These are phyloP conservation scores for Oxygymnocypris stewartii DNA, from an alignment of 2,113 vertebrate species.

Conservation along the genomic window DNA sequence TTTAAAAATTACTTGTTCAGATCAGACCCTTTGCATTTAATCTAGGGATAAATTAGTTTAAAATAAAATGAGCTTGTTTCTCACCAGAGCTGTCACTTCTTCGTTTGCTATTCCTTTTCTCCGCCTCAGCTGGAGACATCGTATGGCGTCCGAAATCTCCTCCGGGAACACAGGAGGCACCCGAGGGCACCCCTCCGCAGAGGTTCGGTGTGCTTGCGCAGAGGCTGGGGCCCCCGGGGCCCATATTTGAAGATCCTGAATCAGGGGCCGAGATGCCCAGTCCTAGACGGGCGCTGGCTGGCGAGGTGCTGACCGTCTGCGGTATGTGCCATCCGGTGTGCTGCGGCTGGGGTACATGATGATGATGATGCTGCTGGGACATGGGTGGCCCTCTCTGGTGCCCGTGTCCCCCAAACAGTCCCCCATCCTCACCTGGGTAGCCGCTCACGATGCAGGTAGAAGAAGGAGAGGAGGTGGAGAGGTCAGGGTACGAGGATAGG, in stretches of 20 bases:
- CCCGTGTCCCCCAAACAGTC: slow-evolving; percentile 89
- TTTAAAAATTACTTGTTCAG: neutral
- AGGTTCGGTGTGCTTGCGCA: slow-evolving; percentile 88
- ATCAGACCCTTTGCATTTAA: neutral
- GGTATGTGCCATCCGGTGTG: slow-evolving; percentile 91
- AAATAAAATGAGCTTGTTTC: slow-evolving; percentile 26
- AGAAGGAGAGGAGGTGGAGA: slow-evolving; percentile 82
- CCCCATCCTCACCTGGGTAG: slow-evolving; percentile 86
- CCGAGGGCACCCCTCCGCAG: slow-evolving; percentile 84
- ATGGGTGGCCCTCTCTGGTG: slow-evolving; percentile 76
- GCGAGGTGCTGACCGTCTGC: slow-evolving; percentile 80
- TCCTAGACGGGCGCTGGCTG: slow-evolving; percentile 76
- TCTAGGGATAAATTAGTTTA: neutral
- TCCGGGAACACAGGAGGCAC: slow-evolving; percentile 85
- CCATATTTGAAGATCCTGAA: slow-evolving; percentile 83
- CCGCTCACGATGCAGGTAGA: slow-evolving; percentile 91
- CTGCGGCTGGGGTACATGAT: slow-evolving; percentile 81
- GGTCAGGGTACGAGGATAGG: slow-evolving; percentile 91
- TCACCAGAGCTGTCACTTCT: slow-evolving; percentile 98
- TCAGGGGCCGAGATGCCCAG: slow-evolving; percentile 87
- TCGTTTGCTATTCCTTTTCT: slow-evolving; percentile 90
- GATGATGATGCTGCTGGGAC: slow-evolving; percentile 81
- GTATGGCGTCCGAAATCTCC: slow-evolving; percentile 93
- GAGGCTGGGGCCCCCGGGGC: slow-evolving; percentile 84
- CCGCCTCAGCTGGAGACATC: slow-evolving; percentile 89